These are phyloP conservation scores for Drosophila burlai DNA, from an alignment of 1,140 invertebrate genomes.

Conservation along the genomic window DNA sequence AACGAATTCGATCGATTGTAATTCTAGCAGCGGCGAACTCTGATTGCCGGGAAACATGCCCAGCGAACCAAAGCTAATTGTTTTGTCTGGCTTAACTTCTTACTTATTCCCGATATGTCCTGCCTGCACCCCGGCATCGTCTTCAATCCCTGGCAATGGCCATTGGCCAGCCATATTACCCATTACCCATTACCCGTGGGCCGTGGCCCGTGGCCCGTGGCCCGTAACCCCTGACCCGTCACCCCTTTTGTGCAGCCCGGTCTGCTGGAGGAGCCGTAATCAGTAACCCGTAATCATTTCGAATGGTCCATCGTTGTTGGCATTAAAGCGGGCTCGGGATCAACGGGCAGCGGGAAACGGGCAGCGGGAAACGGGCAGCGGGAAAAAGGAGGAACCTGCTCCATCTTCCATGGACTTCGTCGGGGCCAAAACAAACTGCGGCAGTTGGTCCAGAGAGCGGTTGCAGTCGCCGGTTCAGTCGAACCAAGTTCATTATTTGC, in stretches of 20 bases:
- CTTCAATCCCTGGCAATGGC: slow-evolving; percentile 12
- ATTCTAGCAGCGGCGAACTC: slow-evolving; percentile 6
- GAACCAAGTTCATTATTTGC: slow-evolving; percentile 73
- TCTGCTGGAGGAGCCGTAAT: slow-evolving; percentile 47
- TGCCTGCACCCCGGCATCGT: slow-evolving; percentile 19
- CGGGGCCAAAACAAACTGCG: slow-evolving; percentile 50
- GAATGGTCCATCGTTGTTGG: slow-evolving; percentile 51
- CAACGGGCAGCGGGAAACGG: neutral
- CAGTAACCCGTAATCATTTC: slow-evolving; percentile 63
- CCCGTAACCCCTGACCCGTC: neutral
- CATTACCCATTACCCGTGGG: too few relatives aligned
- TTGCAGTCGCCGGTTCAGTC: slow-evolving; percentile 33
- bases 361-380: neutral
- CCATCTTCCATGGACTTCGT: slow-evolving; percentile 8
- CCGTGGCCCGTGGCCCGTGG: neutral
- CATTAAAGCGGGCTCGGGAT: slow-evolving; percentile 25
- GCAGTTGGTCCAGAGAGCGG: slow-evolving; percentile 20
- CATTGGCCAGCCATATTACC: slow-evolving; percentile 3
- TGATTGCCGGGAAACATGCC: slow-evolving; percentile 27
- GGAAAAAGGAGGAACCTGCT: neutral
- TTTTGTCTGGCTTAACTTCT: slow-evolving; percentile 37
- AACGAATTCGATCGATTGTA: slow-evolving; percentile 13
- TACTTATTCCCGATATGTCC: slow-evolving; percentile 22
- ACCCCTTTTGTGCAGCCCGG: slow-evolving; percentile 8
- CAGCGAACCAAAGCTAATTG: slow-evolving; percentile 47